Evolutionary conservation across 2,113 vertebrate genomes (phyloP).

Genomic region (Morone chrysops): DNA sequence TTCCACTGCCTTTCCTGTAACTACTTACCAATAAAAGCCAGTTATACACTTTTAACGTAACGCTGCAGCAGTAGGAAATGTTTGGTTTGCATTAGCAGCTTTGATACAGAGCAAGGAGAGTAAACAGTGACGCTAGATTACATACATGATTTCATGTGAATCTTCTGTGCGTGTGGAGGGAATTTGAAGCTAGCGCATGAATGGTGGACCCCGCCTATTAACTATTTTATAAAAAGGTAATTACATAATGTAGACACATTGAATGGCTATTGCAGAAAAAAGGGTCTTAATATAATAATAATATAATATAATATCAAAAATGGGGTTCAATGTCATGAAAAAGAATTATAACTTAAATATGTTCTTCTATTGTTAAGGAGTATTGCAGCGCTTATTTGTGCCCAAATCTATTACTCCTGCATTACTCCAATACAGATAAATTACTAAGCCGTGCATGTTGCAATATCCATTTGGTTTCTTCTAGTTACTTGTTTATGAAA

Average conservation of each 20-base stretch:
- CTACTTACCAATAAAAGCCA: neutral
- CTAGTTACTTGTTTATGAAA: constrained; percentile 13
- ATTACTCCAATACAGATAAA: neutral
- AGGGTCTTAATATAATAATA: neutral
- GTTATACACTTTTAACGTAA: neutral
- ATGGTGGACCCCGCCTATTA: neutral
- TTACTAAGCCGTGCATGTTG: neutral
- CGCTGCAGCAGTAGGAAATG: neutral
- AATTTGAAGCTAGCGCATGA: neutral
- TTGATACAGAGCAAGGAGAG: neutral
- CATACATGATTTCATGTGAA: neutral
- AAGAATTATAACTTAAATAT: neutral
- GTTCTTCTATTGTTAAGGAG: neutral
- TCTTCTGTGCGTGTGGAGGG: neutral
- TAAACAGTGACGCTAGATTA: neutral
- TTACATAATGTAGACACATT: neutral
- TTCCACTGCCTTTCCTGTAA: neutral
- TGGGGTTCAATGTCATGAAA: neutral
- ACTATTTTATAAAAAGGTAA: neutral
- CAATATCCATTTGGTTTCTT: constrained; percentile 11
- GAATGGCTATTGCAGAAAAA: neutral
- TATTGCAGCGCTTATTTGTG: neutral
- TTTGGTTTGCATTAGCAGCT: neutral
- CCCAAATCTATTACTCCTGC: neutral
- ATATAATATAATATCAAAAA: neutral